phyloP scores from a whole-genome alignment of 2,113 vertebrate genomes.

The Eleginops maclovinus region DNA sequence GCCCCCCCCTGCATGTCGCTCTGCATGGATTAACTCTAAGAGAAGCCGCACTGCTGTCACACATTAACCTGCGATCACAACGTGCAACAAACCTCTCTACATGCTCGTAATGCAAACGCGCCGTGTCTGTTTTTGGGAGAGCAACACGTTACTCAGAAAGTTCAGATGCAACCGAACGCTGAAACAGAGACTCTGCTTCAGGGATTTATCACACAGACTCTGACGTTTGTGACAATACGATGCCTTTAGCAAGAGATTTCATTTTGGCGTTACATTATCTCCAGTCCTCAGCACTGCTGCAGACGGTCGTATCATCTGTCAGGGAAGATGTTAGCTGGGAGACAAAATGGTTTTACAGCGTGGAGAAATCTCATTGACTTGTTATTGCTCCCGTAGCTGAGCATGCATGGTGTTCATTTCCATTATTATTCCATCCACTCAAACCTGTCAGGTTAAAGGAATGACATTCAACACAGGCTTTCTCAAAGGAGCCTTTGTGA shows the following conservation, averaged over 20 bases:
- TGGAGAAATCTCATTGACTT: not conserved
- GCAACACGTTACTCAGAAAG: conserved; percentile 27
- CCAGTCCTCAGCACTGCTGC: not conserved
- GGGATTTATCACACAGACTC: not conserved
- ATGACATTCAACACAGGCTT: conserved; percentile 36
- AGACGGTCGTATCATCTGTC: not conserved
- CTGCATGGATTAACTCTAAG: conserved; percentile 73
- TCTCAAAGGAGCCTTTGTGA: conserved; percentile 30
- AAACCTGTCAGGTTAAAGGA: conserved; percentile 42
- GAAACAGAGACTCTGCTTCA: not conserved
- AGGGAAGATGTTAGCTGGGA: not conserved
- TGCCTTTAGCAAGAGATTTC: conserved; percentile 16
- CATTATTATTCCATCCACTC: conserved; percentile 39
- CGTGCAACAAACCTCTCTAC: not conserved
- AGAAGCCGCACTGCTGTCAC: conserved; percentile 64
- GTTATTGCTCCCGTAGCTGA: not conserved
- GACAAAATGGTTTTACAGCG: conserved; percentile 17
- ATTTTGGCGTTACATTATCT: not conserved
- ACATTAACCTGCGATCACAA: conserved; percentile 67
- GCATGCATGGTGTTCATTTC: conserved; percentile 4
- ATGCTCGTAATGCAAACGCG: conserved; percentile 2
- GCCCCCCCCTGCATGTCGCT: conserved; percentile 35
- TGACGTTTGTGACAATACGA: not conserved
- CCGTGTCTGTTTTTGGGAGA: not conserved
- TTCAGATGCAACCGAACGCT: not conserved